A percentile compares a stretch with the other conserved stretches of the same genome.
These are phyloP conservation scores for Paraescarpia echinospica DNA, from an alignment of 1,140 invertebrate species.

Conservation along the genomic window DNA sequence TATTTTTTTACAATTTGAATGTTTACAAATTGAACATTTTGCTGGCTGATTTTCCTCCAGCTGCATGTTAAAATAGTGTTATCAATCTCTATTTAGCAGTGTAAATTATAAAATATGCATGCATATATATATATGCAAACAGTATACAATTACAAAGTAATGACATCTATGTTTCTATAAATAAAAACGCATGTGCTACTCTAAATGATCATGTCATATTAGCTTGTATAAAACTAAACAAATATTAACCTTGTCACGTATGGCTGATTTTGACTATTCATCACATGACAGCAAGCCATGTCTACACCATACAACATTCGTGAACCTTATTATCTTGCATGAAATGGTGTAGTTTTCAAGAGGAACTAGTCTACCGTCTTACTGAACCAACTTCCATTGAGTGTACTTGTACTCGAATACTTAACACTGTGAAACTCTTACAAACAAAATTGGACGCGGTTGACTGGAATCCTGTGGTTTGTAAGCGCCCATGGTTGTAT, in stretches of 20 bases:
- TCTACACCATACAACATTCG: background rate
- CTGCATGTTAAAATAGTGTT: no score
- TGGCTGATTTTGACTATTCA: background rate
- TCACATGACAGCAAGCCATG: background rate
- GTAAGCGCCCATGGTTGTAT: background rate
- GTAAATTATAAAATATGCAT: no score
- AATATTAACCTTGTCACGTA: background rate
- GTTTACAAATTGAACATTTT: no score
- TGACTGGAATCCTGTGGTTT: background rate
- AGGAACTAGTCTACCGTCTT: background rate
- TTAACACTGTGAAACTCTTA: background rate
- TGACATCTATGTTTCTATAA: no score
- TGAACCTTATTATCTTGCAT: background rate
- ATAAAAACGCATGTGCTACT: background rate
- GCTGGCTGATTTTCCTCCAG: no score
- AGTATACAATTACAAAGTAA: no score
- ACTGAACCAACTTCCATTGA: background rate
- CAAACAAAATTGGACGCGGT: background rate
- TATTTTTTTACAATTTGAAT: no score
- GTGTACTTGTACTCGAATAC: background rate
- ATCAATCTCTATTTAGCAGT: no score
- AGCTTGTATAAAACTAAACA: background rate
- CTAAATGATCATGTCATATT: background rate
- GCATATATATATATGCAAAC: no score
- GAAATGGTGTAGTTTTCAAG: background rate